A percentile compares a stretch with the other conserved stretches of the same genome.
Conservation (phyloP, 2,797 vertebrate species). For the Astyanax mexicanus region DNA sequence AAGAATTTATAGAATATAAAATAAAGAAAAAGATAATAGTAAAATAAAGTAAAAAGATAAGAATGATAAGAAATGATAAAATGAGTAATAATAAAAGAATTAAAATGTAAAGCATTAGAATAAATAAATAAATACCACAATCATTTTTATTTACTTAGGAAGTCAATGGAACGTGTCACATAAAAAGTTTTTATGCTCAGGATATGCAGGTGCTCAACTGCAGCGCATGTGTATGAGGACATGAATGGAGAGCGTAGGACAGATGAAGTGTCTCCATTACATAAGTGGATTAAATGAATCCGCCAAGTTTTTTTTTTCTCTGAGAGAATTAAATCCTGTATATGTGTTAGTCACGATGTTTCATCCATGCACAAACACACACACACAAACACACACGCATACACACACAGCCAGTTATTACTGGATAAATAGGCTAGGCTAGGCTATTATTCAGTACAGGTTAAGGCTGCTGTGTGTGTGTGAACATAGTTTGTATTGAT, state of each 20-base stretch:
- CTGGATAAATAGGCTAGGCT: slow-evolving; percentile 28
- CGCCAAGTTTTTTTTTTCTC: background rate
- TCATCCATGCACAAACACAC: slow-evolving; percentile 16
- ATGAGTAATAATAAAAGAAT: too few species aligned
- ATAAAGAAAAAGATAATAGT: too few species aligned
- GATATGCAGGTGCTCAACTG: too few species aligned
- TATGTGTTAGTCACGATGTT: slow-evolving; percentile 32
- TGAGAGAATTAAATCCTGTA: background rate
- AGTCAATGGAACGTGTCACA: too few species aligned
- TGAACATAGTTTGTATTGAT: slow-evolving; percentile 8
- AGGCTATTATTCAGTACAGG: slow-evolving; percentile 30
- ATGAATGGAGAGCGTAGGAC: background rate
- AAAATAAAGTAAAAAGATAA: too few species aligned
- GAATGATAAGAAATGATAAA: too few species aligned
- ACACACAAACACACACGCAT: background rate
- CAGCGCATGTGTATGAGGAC: too few species aligned
- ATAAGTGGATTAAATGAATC: slow-evolving; percentile 4
- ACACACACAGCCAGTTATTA: slow-evolving; percentile 6
- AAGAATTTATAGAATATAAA: too few species aligned
- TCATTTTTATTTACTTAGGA: too few species aligned
- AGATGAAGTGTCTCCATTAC: background rate
- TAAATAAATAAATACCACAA: too few species aligned
- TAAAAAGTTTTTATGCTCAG: too few species aligned
- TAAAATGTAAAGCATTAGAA: too few species aligned
- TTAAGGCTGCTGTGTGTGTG: slow-evolving; percentile 16